Base-by-base conservation (phyloP, 2,888 invertebrate genomes). In the Drosophila pegasa region DNA sequence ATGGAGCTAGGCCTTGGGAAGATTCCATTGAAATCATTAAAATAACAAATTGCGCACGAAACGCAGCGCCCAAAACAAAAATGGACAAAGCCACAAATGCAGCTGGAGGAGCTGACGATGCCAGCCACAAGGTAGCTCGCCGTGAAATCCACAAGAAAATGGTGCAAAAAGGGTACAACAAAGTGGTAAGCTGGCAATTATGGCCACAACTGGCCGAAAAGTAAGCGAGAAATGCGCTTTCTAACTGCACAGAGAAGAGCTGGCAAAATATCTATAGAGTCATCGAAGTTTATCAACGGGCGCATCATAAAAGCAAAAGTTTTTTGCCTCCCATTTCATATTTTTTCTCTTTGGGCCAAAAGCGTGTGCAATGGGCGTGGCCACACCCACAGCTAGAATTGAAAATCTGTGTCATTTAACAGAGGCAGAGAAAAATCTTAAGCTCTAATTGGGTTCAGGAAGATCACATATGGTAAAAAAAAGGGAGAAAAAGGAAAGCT, bases 11-110 rank as follows among this genome's bases (percentile, higher is more conserved):
- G 50, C 33, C 35, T 50, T 35, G 50, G 25, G 33, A 37, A 85
- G 82, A 87, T 87, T 82, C 85, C 85, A 87, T 82, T 78, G 82
- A 87, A 85, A 87, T 85, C 85, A 87, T 85, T 85, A 85, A 87
- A 87, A 87, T 87, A 85, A 83, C 83, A 86, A 86, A 86, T 86
- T 85, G 87, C 74, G 72, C 87, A 86, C 83, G 83, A 82, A 85
- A 83, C 77, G 82, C 84, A 86, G 65, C 59, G 65, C 59, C 59
- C 55, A 70, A 72, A 71, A 62, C 68, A 29, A 70, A 86, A 80
- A 80, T 80, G 78, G 64, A 66, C 69, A 86, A 80, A 80, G 72
- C 75, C 73, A 71, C 75, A 86, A 80, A 67, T 67, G 48, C 47
- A 20, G 62, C 57, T 52, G 45, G 54, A 51, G 54, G 18, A 62